A percentile compares a stretch with the other conserved stretches of the same genome.
Evolutionary conservation across 2,113 vertebrate genomes (phyloP).

Genomic region (Pseudorasbora parva): DNA sequence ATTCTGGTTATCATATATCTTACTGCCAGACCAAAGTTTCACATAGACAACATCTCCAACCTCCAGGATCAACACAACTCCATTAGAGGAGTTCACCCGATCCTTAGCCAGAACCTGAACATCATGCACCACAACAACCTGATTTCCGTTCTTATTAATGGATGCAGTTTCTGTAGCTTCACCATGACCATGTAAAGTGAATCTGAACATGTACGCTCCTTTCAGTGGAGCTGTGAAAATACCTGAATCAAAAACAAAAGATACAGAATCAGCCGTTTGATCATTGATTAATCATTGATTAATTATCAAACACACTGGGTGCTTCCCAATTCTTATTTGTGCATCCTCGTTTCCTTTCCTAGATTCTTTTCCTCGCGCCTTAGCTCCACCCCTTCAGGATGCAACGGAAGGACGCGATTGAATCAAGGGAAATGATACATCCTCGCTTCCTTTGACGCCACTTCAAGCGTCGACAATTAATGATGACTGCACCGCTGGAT

Average conservation of each 20-base stretch:
- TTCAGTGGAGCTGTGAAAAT: neutral
- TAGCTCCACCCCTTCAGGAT: too few relatives aligned
- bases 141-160: neutral
- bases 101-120: neutral
- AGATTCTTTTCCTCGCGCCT: too few relatives aligned
- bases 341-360: too few relatives aligned
- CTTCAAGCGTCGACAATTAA: too few relatives aligned
- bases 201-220: neutral
- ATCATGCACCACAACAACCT: neutral
- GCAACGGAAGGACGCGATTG: too few relatives aligned
- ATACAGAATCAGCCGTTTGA: neutral
- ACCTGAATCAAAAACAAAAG: neutral
- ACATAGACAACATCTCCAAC: constrained; percentile 25
- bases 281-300: too few relatives aligned
- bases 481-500: too few relatives aligned
- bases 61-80: neutral
- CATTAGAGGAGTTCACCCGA: neutral
- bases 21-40: neutral
- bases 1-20: neutral
- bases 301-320: neutral
- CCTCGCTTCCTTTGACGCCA: too few relatives aligned
- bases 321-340: too few relatives aligned
- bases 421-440: too few relatives aligned
- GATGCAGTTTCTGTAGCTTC: rapidly evolving
- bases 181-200: neutral